A percentile compares a stretch with the other conserved stretches of the same genome.
Conservation (phyloP, 2,113 vertebrate species). For the Pseudopipra pipra region DNA sequence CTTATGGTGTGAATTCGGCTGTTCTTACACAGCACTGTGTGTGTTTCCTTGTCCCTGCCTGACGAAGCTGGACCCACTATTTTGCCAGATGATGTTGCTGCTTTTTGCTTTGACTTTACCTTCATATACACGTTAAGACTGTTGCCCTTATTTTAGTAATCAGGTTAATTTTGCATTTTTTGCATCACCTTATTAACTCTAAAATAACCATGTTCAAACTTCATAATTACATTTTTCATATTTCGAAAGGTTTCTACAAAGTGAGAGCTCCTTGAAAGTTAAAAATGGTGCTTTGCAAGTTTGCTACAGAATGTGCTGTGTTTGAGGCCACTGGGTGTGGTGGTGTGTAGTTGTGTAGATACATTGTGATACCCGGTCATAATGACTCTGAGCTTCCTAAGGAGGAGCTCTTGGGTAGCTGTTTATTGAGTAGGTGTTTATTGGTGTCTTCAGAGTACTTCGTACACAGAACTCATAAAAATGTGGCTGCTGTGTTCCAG, state of each 20-base stretch:
- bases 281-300: neutral
- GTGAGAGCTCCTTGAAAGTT: neutral
- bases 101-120: neutral
- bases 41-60: neutral
- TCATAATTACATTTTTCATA: neutral
- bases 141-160: neutral
- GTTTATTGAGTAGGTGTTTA: neutral
- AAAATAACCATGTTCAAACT: neutral
- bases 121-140: neutral
- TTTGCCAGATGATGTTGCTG: neutral
- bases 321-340: neutral
- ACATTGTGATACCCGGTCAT: neutral
- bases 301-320: neutral
- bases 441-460: neutral
- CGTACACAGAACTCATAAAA: neutral
- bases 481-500: neutral
- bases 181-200: neutral
- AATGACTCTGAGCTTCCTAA: neutral
- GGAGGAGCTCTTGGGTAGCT: neutral
- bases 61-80: neutral
- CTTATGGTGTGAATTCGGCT: neutral
- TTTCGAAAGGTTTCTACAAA: neutral
- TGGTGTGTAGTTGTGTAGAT: neutral
- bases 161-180: neutral
- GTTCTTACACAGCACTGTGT: accelerated